Base-by-base conservation (phyloP, 2,113 vertebrate genomes). In the Gnathonemus longibarbis region DNA sequence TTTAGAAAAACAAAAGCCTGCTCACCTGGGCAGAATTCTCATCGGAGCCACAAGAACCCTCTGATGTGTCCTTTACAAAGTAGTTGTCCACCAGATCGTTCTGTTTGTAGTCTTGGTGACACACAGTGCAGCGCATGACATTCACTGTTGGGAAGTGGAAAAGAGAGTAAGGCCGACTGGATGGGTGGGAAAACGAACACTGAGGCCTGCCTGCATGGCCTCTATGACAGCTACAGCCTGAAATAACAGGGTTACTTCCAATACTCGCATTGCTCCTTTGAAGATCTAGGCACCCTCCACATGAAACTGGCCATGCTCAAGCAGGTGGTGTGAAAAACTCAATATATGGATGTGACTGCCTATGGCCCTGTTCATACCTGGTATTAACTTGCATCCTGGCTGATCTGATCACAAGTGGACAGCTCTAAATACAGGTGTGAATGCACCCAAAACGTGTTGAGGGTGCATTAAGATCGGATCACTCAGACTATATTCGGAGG, bases 1-100 rank as follows among this genome's bases (percentile, higher is more conserved):
- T 52, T 49, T 21, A 21, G 5, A 53, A 19, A 31, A 24, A 70
- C 19, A 9, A 35, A 19, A 19, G 5, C n/a, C 62, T 86, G 84
- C 91, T 11, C 94, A 99, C 98, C 98, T 99, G 98, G 84, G 97
- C 96, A 46, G 98, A 96, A 88, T 98, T 99, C 94, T 99, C 98
- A 88, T 97, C 96, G 0, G 97, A 97, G 84, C 97, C 97, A 94
- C 94, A 98, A 11, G 97, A 96, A 3, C 94, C 92, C 91, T 99
- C 98, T 0, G 98, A 96, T 0, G 97, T 97, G 93, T 99, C 98
- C 95, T 99, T 99, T 88, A 99, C 98, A 91, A 99, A 99, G 94
- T 99, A 98, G 94, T 99, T 99, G 94, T 99, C 98, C 91, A 99
- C 97, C 89, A 99, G 97, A 90, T 99, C 98, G 53, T 96, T 98